Evolutionary conservation across 2,113 vertebrate species (phyloP), one percentile per base, ranked within the genome.

Genomic region (Machaerirhynchus nigripectus): DNA sequence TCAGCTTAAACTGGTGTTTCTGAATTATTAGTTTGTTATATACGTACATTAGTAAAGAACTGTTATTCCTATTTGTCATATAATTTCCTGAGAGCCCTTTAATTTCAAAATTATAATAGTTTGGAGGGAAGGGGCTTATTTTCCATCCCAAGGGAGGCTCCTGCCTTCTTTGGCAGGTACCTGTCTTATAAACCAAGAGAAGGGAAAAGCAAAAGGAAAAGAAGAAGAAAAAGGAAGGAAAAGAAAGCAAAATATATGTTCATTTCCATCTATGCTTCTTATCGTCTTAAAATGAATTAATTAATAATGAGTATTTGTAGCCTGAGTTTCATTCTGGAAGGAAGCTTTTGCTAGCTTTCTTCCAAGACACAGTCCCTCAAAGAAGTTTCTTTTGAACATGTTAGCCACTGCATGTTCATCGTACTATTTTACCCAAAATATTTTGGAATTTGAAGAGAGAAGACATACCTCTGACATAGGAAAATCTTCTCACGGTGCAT

Each of bases 201-300:
- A 18, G 5, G 35, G 21, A 47, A 55, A 70, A 52, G 15, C 13
- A 10, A 14, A 23, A 18, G 4, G 4, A 23, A 14, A 33, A 33
- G 3, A 9, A 20, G 5, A 22, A 15, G 1, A 4, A 15, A 39
- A 59, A 53, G 17, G 39, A 7, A 19, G 7, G 1, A 2, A 31
- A 7, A 24, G 14, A 16, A 59, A 4, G 4, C 1, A 53, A 76
- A 44, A 12, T 0, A 13, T 27, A 8, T 15, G 5, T 27, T 55
- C 1, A 16, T 44, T 67, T 55, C 1, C 2, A 13, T 33, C 24
- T 52, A 11, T 69, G 10, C 0, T 47, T 71, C 57, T 64, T 9
- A 37, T 30, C 46, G 11, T 1, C 10, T 68, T 50, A 50, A 73
- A 8, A 49, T 35, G 0, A 52, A 37, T 28, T 78, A 7, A 44